Base-by-base conservation (phyloP, 1,140 invertebrate species). In the Gryon sp. region DNA sequence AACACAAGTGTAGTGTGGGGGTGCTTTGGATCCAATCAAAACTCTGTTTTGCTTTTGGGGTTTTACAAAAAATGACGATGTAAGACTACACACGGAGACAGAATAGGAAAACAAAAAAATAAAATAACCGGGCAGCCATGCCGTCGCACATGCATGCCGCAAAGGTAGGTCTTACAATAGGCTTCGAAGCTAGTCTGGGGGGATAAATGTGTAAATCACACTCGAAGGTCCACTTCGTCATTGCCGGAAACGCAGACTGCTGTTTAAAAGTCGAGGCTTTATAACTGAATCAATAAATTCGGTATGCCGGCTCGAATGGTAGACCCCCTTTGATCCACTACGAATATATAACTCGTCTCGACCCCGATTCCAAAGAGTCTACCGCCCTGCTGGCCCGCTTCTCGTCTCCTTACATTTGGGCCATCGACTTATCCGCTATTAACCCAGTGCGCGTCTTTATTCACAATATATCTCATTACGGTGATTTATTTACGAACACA, bases 261-360 rank as follows among this genome's bases (percentile, higher is more conserved):
- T n/a, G n/a, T n/a, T n/a, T n/a, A n/a, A n/a, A n/a, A n/a, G 57
- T 74, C 57, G 53, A 74, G 55, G 65, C 73, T 74, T 81, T 81
- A 76, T 74, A 75, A n/a, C n/a, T 76, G 55, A 84, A 84, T 84
- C 83, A 83, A 84, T 84, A 84, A 84, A 81, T 79, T 79, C 70
- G 70, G 72, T 53, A 75, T 66, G 65, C 75, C 77, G 78, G 63
- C 52, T 66, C 24, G 34, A 69, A n/a, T n/a, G 60, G 72, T 76
- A 79, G 68, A 59, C 63, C 59, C 63, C n/a, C n/a, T 38, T 70
- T 22, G 38, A 38, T 22, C 15, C 36, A 63, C 60, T 77, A 72
- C 76, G 78, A 78, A 72, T 74, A 76, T 38, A 53, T 66, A n/a
- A n/a, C n/a, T n/a, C n/a, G 65, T 43, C 73, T 62, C 73, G 63